Conservation (phyloP, 2,888 invertebrate species). For the Papilio demoleus region DNA sequence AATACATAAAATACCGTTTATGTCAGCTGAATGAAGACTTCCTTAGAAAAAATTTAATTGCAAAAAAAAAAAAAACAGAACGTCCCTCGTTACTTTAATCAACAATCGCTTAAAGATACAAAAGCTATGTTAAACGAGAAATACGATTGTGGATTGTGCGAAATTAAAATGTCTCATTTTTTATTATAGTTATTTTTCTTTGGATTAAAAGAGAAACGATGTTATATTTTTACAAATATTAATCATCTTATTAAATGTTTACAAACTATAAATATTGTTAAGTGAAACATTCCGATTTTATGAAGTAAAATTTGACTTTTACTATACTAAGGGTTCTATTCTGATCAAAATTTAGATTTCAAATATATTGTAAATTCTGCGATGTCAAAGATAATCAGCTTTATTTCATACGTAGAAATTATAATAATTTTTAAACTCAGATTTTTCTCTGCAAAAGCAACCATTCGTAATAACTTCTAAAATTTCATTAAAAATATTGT, state of each 20-base stretch:
- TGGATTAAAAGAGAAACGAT: not conserved
- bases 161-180: conserved; percentile 13
- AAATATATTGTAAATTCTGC: no score
- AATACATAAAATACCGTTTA: not conserved
- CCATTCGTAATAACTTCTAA: no score
- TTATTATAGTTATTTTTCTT: not conserved
- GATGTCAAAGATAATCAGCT: no score
- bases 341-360: no score
- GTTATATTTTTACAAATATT: not conserved
- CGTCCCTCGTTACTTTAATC: conserved; percentile 4
- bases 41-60: not conserved
- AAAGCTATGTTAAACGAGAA: conserved; percentile 16
- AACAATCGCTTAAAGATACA: conserved; percentile 12
- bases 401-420: no score
- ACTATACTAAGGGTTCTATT: no score
- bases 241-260: not conserved
- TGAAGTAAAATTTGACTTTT: not conserved
- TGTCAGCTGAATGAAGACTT: not conserved
- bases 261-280: not conserved
- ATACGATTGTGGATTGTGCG: conserved; percentile 6
- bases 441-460: no score
- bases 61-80: not conserved
- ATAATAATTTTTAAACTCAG: no score
- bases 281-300: not conserved
- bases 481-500: no score